A percentile compares a stretch with the other conserved stretches of the same genome.
These are phyloP conservation scores for Artibeus jamaicensis DNA, from an alignment of 2,797 vertebrate genomes.

Conservation along the genomic window DNA sequence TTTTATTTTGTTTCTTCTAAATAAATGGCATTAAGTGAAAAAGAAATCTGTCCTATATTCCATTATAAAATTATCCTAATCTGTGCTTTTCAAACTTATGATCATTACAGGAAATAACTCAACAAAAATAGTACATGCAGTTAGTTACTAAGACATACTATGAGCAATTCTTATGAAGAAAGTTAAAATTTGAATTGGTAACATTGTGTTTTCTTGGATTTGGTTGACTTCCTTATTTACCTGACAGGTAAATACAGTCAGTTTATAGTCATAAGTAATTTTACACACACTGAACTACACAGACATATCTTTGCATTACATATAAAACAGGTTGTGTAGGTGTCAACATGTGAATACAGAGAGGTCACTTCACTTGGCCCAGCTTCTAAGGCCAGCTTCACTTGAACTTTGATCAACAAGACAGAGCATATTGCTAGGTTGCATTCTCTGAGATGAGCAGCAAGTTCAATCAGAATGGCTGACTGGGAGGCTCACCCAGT, in stretches of 20 bases:
- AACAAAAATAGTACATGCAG: not conserved
- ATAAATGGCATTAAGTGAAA: slow-evolving; percentile 34
- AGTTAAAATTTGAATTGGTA: not conserved
- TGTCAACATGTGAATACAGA: not conserved
- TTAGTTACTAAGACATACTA: not conserved
- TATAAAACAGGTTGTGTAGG: not conserved
- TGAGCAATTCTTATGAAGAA: not conserved
- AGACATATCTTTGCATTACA: not conserved
- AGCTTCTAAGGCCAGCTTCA: not conserved
- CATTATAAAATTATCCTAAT: not conserved
- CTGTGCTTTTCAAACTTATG: not conserved
- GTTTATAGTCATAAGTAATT: not conserved
- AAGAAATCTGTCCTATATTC: slow-evolving; percentile 10
- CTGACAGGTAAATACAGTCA: not conserved
- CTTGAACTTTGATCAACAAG: not conserved
- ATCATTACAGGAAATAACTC: slow-evolving; percentile 20
- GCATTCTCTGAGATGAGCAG: not conserved
- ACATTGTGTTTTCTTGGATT: not conserved
- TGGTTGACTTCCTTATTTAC: not conserved
- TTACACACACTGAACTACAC: not conserved
- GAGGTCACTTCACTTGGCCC: too few species aligned
- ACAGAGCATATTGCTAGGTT: not conserved
- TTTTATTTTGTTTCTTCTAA: slow-evolving; percentile 33
- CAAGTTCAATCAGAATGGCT: not conserved
- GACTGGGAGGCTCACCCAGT: not conserved